Conservation (phyloP, 2,888 invertebrate species). For the Heliothis peltigera region DNA sequence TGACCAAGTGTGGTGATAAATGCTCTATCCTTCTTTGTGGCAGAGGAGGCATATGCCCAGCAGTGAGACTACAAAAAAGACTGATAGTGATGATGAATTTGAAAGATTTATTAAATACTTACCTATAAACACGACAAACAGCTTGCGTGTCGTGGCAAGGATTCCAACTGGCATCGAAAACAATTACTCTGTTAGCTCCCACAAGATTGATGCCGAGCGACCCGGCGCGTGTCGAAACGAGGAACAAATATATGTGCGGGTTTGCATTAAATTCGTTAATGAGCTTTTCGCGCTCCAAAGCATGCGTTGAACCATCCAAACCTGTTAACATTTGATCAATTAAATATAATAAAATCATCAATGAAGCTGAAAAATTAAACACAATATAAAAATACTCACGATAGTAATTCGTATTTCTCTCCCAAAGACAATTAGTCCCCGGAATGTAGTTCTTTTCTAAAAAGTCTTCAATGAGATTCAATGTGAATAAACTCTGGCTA, state of each 20-base stretch:
- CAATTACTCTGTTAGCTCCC: conserved; percentile 98
- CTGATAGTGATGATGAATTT: no score
- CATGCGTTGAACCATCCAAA: conserved; percentile 98
- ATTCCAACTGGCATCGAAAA: conserved; percentile 99
- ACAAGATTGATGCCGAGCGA: conserved; percentile 99
- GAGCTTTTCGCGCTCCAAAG: conserved; percentile 97
- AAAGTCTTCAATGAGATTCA: conserved; percentile 98
- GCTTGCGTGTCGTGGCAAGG: conserved; percentile 99
- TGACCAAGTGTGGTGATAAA: no score
- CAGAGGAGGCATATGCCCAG: no score
- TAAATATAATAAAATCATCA: neutral
- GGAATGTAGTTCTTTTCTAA: conserved; percentile 93
- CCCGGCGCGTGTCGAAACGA: conserved; percentile 99
- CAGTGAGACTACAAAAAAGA: no score
- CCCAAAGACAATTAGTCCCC: conserved; percentile 94
- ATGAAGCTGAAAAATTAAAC: neutral
- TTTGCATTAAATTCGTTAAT: conserved; percentile 99
- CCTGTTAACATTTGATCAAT: conserved; percentile 86
- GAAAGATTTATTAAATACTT: conserved; percentile 23
- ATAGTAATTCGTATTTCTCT: conserved; percentile 96
- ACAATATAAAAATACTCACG: conserved; percentile 90
- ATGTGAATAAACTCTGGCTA: conserved; percentile 98
- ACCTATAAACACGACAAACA: conserved; percentile 97
- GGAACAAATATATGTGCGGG: conserved; percentile 95
- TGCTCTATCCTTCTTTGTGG: no score